These are phyloP conservation scores for Hyphantria cunea DNA, from an alignment of 1,140 invertebrate genomes.

Conservation along the genomic window DNA sequence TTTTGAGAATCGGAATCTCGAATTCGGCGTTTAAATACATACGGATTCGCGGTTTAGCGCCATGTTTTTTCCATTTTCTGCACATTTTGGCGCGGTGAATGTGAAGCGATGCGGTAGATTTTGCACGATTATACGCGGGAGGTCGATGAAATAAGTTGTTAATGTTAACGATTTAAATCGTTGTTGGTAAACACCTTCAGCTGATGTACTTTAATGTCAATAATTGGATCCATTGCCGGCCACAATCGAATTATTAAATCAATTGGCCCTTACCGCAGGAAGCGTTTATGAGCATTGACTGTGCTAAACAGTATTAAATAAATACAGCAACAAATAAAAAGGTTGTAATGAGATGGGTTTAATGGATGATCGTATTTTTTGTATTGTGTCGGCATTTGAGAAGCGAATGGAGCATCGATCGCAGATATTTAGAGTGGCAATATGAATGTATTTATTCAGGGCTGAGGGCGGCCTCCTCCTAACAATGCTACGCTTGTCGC, in stretches of 20 bases:
- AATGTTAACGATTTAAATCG: constrained; percentile 64
- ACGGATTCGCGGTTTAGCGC: constrained; percentile 78
- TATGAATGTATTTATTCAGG: constrained; percentile 81
- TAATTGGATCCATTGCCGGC: constrained; percentile 1
- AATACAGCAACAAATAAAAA: constrained; percentile 23
- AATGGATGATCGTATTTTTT: constrained; percentile 35
- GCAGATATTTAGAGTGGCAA: constrained; percentile 77
- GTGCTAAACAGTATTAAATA: constrained; percentile 4
- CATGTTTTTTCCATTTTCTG: constrained; percentile 79
- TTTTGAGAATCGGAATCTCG: constrained; percentile 69
- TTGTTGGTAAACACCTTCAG: constrained; percentile 36
- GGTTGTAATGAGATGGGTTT: constrained; percentile 23
- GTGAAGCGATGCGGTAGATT: constrained; percentile 67
- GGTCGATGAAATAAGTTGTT: constrained; percentile 75
- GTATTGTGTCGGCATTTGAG: constrained; percentile 43
- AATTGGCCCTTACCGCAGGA: neutral
- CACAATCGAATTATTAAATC: constrained; percentile 3
- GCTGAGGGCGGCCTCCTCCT: constrained; percentile 65
- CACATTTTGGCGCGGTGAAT: constrained; percentile 64
- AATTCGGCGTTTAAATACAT: constrained; percentile 80
- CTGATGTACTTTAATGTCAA: constrained; percentile 26
- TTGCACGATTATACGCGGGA: constrained; percentile 66
- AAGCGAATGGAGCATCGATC: constrained; percentile 47
- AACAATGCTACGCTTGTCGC: constrained; percentile 79
- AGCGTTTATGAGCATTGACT: neutral